Evolutionary conservation across 2,888 invertebrate genomes (phyloP).

Genomic region (Sphaeridia pumilis): DNA sequence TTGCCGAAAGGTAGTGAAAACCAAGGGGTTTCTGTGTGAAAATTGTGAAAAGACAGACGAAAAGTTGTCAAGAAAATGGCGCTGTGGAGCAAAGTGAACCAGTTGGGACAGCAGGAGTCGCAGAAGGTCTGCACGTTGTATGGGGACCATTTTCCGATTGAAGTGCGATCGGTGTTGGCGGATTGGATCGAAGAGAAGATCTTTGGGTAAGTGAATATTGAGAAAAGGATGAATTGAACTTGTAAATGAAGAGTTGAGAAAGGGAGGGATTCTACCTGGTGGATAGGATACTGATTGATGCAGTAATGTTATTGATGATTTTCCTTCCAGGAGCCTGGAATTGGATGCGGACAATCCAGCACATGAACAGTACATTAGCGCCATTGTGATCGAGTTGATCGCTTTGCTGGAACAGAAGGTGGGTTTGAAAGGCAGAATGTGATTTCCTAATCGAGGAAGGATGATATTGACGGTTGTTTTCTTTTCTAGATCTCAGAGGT

Average conservation of each 20-base stretch:
- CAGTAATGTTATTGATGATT: no score
- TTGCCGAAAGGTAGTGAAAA: no score
- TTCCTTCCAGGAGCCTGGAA: slow-evolving; percentile 41
- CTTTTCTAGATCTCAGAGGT: slow-evolving; percentile 38
- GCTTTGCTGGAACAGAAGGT: slow-evolving; percentile 63
- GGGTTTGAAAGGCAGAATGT: no score
- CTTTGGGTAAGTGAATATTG: slow-evolving; percentile 51
- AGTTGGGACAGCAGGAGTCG: slow-evolving; percentile 62
- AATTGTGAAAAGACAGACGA: no score
- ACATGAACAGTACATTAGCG: slow-evolving; percentile 53
- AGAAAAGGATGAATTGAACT: no score
- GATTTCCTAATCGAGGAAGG: no score
- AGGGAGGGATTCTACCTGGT: no score
- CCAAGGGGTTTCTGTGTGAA: no score
- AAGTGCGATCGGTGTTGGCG: slow-evolving; percentile 83
- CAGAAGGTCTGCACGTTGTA: slow-evolving; percentile 73
- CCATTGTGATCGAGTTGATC: slow-evolving; percentile 52
- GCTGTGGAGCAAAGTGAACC: slow-evolving; percentile 75
- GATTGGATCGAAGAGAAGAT: slow-evolving; percentile 84
- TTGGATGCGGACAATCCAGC: slow-evolving; percentile 57
- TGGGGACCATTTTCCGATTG: slow-evolving; percentile 84
- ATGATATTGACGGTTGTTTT: no score
- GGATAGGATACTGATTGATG: no score
- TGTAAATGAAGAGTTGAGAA: no score
- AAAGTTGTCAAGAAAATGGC: no score